Evolutionary conservation across 2,113 vertebrate species (phyloP).

Genomic region (Heteronetta atricapilla): DNA sequence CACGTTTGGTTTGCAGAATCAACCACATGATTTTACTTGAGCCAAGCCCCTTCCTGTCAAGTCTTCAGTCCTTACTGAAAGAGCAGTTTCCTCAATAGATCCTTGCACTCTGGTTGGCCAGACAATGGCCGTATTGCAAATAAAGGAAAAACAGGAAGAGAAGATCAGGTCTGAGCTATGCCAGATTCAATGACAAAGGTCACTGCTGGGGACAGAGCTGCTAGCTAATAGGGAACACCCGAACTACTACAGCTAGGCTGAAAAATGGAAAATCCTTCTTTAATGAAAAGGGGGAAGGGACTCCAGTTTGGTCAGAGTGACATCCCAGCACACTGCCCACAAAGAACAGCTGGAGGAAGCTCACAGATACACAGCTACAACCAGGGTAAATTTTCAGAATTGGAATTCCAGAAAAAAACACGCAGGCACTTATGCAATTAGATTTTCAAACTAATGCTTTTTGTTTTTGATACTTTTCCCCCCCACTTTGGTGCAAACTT

Average conservation of each 20-base stretch:
- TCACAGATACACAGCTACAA: background rate
- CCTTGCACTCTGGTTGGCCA: background rate
- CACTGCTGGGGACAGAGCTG: background rate
- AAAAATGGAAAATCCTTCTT: background rate
- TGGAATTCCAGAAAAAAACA: background rate
- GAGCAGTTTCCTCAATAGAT: background rate
- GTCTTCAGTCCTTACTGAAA: background rate
- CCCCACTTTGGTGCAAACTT: background rate
- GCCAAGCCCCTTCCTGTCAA: background rate
- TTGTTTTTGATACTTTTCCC: background rate
- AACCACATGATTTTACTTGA: background rate
- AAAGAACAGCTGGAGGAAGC: background rate
- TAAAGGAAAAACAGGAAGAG: slow-evolving; percentile 13
- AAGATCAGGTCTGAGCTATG: background rate
- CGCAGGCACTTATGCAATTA: background rate
- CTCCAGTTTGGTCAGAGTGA: background rate
- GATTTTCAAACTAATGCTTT: background rate
- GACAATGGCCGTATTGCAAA: background rate
- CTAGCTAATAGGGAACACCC: background rate
- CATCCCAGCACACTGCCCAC: background rate
- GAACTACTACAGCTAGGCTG: background rate
- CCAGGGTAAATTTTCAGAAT: background rate
- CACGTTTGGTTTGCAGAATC: background rate
- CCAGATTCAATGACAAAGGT: background rate
- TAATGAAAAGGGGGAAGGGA: background rate